A percentile compares a stretch with the other conserved stretches of the same genome.
Evolutionary conservation across 2,888 invertebrate species (phyloP).

Genomic region (Aporophyla lueneburgensis): DNA sequence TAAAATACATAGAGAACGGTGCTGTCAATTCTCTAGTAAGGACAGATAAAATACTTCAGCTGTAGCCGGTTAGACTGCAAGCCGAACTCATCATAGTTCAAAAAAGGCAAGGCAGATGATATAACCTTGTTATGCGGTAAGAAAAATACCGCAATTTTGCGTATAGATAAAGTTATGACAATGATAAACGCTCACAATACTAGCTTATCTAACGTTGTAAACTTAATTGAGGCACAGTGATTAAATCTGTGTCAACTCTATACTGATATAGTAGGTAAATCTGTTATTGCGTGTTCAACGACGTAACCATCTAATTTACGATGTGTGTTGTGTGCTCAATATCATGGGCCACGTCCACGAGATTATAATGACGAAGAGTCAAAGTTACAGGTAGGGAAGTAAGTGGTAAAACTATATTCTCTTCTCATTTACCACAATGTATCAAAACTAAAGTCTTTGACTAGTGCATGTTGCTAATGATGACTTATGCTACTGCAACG

Average conservation of each 20-base stretch:
- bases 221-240: constrained; percentile 25
- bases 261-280: neutral
- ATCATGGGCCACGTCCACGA: neutral
- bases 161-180: constrained; percentile 16
- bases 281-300: constrained; percentile 2
- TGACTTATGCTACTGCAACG: too few species aligned
- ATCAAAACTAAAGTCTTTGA: too few species aligned
- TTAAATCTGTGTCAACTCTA: constrained; percentile 42
- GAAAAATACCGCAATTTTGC: constrained; percentile 10
- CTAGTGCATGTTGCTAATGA: too few species aligned
- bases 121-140: neutral
- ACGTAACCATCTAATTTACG: constrained; percentile 6
- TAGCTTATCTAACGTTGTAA: constrained; percentile 41
- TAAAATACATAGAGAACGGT: too few species aligned
- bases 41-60: neutral
- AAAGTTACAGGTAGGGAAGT: neutral
- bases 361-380: neutral
- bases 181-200: constrained; percentile 19
- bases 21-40: too few species aligned
- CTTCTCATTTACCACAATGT: too few species aligned
- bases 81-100: too few species aligned
- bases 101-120: neutral
- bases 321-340: neutral
- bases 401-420: too few species aligned
- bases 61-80: neutral